phyloP scores from a whole-genome alignment of 2,113 vertebrate species.

The Coptodon rendalli region DNA sequence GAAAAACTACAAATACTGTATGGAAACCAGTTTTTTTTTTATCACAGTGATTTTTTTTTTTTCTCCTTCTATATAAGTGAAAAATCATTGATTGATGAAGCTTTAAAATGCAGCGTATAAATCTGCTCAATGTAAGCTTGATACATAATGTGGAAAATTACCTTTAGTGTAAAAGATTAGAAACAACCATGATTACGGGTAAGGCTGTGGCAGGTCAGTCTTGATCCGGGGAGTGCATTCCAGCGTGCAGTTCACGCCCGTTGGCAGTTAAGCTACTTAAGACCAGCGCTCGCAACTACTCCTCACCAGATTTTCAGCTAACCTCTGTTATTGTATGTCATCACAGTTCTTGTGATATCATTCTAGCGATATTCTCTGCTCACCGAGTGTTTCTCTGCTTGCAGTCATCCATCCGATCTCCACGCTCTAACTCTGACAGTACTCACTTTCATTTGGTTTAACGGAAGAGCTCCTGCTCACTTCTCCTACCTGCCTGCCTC shows the following conservation, averaged over 20 bases:
- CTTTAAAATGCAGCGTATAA: background rate
- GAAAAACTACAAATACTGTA: background rate
- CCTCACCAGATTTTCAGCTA: background rate
- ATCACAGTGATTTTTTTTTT: rapidly evolving
- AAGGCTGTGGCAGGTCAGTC: background rate
- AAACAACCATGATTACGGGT: background rate
- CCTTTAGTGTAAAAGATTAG: background rate
- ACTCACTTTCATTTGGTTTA: background rate
- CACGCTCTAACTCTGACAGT: background rate
- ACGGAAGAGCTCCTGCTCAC: background rate
- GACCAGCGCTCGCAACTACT: rapidly evolving
- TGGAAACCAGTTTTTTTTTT: rapidly evolving
- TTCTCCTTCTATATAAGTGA: background rate
- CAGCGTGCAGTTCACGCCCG: background rate
- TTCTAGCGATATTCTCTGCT: background rate
- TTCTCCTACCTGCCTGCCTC: background rate
- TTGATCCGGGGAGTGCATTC: rapidly evolving
- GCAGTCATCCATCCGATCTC: background rate
- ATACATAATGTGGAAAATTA: background rate
- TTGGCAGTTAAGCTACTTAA: background rate
- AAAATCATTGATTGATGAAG: background rate
- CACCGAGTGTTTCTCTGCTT: background rate
- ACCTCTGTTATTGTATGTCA: background rate
- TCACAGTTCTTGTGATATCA: background rate
- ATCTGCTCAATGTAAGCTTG: background rate